phyloP scores from a whole-genome alignment of 2,888 invertebrate genomes.

The Mesorhabditis belari region DNA sequence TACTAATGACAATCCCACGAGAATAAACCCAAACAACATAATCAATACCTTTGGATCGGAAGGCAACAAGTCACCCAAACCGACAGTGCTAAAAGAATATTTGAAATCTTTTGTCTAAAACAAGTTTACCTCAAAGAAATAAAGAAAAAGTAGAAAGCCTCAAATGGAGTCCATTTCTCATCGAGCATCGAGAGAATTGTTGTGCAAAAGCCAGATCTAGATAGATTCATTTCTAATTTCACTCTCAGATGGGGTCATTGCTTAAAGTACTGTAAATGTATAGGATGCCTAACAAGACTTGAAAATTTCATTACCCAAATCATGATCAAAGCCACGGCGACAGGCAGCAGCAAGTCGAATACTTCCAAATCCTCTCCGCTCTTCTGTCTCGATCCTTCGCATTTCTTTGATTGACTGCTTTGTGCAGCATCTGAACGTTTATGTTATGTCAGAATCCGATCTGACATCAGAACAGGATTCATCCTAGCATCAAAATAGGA shows the following conservation, averaged over 20 bases:
- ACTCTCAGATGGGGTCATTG: too few relatives aligned
- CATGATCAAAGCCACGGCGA: conserved; percentile 75
- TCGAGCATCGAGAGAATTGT: conserved; percentile 53
- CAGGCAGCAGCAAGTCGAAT: conserved; percentile 82
- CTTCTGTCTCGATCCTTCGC: conserved; percentile 27
- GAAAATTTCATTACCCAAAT: conserved; percentile 76
- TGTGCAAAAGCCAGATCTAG: conserved; percentile 72
- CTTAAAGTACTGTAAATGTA: too few relatives aligned
- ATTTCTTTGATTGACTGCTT: conserved; percentile 40
- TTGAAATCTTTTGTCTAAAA: background rate
- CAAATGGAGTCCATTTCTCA: conserved; percentile 77
- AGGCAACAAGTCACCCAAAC: conserved; percentile 41
- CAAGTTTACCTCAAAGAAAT: conserved; percentile 72
- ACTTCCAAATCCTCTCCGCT: conserved; percentile 28
- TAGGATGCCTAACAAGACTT: conserved; percentile 59
- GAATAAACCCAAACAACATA: conserved; percentile 80
- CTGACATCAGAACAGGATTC: too few relatives aligned
- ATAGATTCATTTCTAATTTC: too few relatives aligned
- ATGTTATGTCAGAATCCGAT: too few relatives aligned
- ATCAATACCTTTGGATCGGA: conserved; percentile 77
- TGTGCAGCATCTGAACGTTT: conserved; percentile 28
- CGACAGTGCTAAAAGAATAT: conserved; percentile 26
- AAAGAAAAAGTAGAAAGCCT: conserved; percentile 91
- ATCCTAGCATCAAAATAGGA: too few relatives aligned
- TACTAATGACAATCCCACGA: conserved; percentile 66